phyloP scores from a whole-genome alignment of 2,113 vertebrate species.

The Accipiter cooperii region DNA sequence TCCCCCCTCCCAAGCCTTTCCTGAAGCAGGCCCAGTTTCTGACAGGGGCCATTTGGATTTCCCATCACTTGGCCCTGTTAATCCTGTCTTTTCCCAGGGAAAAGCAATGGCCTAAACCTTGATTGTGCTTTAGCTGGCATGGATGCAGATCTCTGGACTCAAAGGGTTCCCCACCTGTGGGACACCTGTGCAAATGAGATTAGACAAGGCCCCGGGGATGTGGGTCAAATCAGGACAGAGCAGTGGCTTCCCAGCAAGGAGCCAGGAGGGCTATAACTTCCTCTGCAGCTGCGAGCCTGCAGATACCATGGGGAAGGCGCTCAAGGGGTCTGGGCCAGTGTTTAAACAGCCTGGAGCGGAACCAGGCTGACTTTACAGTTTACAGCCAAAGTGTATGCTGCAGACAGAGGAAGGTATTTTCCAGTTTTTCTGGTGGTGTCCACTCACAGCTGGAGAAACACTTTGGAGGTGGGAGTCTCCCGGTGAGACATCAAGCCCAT shows the following conservation, averaged over 20 bases:
- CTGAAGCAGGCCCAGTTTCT: background rate
- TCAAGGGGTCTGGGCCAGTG: background rate
- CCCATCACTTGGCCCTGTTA: background rate
- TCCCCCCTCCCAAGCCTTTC: background rate
- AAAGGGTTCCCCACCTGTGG: background rate
- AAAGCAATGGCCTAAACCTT: background rate
- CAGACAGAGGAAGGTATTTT: slow-evolving; percentile 18
- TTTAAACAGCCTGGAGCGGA: background rate
- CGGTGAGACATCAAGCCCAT: accelerated
- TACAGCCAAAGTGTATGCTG: background rate
- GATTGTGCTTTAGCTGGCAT: background rate
- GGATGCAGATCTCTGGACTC: background rate
- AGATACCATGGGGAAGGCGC: background rate
- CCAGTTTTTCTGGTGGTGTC: background rate
- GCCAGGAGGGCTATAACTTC: background rate
- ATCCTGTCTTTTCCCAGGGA: background rate
- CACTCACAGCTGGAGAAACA: background rate
- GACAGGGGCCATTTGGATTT: background rate
- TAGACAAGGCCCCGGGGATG: background rate
- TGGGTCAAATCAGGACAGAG: slow-evolving; percentile 22
- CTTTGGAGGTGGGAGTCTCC: background rate
- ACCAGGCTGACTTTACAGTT: background rate
- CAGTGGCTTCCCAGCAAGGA: background rate
- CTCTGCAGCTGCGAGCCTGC: slow-evolving; percentile 12
- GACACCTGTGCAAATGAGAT: background rate